Base-by-base conservation (phyloP, 2,888 invertebrate genomes). In the Pyrgus malvae region DNA sequence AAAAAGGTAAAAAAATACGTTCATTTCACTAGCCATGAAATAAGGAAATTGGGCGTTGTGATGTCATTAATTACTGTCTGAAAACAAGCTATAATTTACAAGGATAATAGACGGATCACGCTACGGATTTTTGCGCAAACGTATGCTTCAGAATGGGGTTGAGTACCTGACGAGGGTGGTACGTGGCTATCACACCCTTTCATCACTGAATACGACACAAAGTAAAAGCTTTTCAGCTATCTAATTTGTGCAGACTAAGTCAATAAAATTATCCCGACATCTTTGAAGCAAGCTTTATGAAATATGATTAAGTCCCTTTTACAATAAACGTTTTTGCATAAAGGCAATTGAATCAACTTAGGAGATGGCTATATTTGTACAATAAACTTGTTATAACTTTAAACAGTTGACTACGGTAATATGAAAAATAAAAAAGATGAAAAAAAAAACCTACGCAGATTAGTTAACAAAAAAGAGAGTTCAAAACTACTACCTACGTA, bases 221-320 rank as follows among this genome's bases (percentile, higher is more conserved):
- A 56, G 54, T 51, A 17, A 57, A 59, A 55, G 55, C 58, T 59
- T 57, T 61, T 64, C 50, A 57, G 62, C 64, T 73, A 73, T 70
- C 68, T 70, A 67, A 68, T 71, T 70, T 70, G 64, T 62, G 56
- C 68, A 73, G 66, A 62, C 63, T 61, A 61, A 54, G 60, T 62
- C 64, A 66, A 66, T 65, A 64, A 58, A 66, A 63, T 67, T 65
- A 64, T 48, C 58, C 57, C 37, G 23, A 21, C 2, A 33, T 12
- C 14, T 25, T n/a, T 11, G 7, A 23, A 23, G 6, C 23, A 21
- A 3, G 12, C 6, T 6, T 21, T 11, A 12, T 23, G 21, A 21
- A 3, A 21, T 3, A 4, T 4, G 3, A 21, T 6, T 4, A 21
- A 37, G 11, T 23, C n/a, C n/a, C n/a, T n/a, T n/a, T n/a, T n/a